Conservation (phyloP, 2,113 vertebrate genomes). For the Channa argus region DNA sequence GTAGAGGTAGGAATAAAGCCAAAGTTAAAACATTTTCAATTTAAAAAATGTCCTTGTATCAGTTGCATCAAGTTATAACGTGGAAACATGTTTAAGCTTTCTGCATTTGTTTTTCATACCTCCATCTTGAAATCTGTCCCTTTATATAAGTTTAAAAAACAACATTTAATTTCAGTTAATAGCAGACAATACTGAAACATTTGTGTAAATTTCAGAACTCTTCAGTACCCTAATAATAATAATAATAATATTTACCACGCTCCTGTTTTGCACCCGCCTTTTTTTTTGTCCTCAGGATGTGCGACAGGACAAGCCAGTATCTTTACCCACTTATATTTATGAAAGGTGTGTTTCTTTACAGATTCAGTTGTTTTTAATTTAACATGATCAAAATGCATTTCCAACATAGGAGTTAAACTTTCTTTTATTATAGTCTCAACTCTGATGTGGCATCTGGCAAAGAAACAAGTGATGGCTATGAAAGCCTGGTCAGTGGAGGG, state of each 20-base stretch:
- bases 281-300: constrained; percentile 81
- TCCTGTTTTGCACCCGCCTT: constrained; percentile 9
- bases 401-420: not conserved
- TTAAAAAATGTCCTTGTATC: not conserved
- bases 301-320: constrained; percentile 85
- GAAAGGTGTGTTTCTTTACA: constrained; percentile 87
- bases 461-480: constrained; percentile 94
- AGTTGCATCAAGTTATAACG: no score
- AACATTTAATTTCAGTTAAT: not conserved
- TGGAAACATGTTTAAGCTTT: no score
- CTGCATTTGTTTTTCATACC: not conserved
- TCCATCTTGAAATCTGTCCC: not conserved
- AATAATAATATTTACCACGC: constrained; percentile 2
- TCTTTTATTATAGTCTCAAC: constrained; percentile 76
- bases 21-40: not conserved
- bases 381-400: not conserved
- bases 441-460: constrained; percentile 91
- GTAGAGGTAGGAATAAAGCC: constrained; percentile 67
- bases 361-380: not conserved
- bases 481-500: constrained; percentile 85
- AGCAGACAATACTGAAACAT: no score
- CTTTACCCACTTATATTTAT: constrained; percentile 82
- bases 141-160: not conserved
- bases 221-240: not conserved
- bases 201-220: no score